Evolutionary conservation across 2,888 invertebrate species (phyloP), one percentile per base, ranked within the genome.

Genomic region (Mythimna loreyi): DNA sequence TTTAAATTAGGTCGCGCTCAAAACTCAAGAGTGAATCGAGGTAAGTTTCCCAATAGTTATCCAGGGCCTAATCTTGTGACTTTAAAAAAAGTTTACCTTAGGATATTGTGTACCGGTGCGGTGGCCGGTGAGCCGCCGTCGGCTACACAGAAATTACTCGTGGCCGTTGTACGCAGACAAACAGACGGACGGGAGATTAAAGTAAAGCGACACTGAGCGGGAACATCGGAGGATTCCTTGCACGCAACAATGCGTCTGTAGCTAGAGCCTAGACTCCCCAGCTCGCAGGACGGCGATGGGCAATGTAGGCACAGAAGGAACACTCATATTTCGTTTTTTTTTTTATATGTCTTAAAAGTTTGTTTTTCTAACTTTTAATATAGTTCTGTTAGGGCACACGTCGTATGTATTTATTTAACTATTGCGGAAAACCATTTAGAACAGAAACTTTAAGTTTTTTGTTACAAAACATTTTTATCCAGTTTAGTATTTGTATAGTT

Each of bases 61-160:
- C 11, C 40, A 40, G 21, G 43, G 21, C 21, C 23, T 65, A 45
- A 23, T n/a, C 9, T 11, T 49, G 2, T 43, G 28, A 43, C 6
- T 19, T 28, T 56, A 47, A 19, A 52, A 19, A 45, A 77, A 36
- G 33, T 23, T 53, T 53, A 47, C 53, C 13, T 16, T 33, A 45
- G 23, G 50, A 47, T 19, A 9, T 64, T 56, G 9, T 8, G 23
- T 69, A 61, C 19, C 56, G 71, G 55, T 62, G 71, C 55, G 49
- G 21, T 28, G 84, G 19, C 5, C 43, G 13, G 16, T 40, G 40
- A 40, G 67, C 72, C 43, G 85, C 89, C 84, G 75, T 68, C 82
- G 90, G 88, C 89, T 85, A 85, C 86, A 82, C 85, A 78, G 82
- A 86, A 87, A 90, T 90, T 89, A 89, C 89, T 90, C 75, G 57